Conservation (phyloP, 2,113 vertebrate species). For the Tinamus guttatus region DNA sequence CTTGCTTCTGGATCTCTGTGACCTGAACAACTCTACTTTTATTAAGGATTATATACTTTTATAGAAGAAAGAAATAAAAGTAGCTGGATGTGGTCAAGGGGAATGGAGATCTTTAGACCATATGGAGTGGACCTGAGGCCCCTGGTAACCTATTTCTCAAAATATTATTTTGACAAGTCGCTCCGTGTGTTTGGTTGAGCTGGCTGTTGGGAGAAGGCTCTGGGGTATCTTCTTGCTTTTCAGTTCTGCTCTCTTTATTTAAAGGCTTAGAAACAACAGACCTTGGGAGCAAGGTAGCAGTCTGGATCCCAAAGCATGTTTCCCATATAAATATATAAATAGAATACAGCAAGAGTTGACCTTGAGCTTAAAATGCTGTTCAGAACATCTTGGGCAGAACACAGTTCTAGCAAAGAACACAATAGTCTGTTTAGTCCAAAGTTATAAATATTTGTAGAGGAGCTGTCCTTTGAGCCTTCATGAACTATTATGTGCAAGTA, state of each 20-base stretch:
- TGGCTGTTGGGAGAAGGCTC: background rate
- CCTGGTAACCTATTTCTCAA: conserved; percentile 47
- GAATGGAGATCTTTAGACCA: conserved; percentile 13
- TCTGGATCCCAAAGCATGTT: conserved; percentile 21
- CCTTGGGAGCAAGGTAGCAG: conserved; percentile 36
- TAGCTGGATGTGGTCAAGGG: background rate
- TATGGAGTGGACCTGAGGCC: conserved; percentile 37
- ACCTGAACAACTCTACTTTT: conserved; percentile 23
- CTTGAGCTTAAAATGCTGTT: conserved; percentile 17
- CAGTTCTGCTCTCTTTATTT: background rate
- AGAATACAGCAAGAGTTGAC: conserved; percentile 21
- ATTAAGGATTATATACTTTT: conserved; percentile 4
- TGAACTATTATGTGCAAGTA: accelerated
- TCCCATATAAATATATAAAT: conserved; percentile 2
- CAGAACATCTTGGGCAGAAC: conserved; percentile 6
- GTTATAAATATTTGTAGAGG: background rate
- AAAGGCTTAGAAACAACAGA: conserved; percentile 13
- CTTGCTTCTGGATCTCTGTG: background rate
- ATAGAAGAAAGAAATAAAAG: background rate
- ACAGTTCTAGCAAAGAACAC: background rate
- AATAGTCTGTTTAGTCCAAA: background rate
- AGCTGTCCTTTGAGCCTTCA: background rate
- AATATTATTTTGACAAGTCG: conserved; percentile 37
- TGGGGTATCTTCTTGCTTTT: conserved; percentile 41
- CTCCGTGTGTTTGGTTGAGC: conserved; percentile 39